Percentiles rank a stretch among this genome's conserved stretches.
Evolutionary conservation across 2,888 invertebrate species (phyloP).

Genomic region (Andrena dorsata): DNA sequence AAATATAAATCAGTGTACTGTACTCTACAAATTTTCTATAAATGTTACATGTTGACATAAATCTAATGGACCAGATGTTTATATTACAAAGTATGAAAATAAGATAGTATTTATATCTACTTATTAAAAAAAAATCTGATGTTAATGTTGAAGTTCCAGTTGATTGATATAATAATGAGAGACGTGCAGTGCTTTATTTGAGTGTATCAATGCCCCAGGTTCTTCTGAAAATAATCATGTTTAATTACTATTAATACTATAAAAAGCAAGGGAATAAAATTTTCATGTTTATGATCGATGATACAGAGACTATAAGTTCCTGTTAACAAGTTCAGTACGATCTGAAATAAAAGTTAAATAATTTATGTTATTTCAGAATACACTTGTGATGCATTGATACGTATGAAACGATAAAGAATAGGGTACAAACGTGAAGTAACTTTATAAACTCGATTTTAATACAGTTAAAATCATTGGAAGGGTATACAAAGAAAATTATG

Average conservation of each 20-base stretch:
- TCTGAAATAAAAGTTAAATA: constrained; percentile 24
- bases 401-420: constrained; percentile 52
- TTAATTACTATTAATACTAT: constrained; percentile 35
- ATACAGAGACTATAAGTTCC: constrained; percentile 50
- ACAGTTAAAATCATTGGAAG: constrained; percentile 59
- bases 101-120: constrained; percentile 81
- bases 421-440: constrained; percentile 72
- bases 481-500: constrained; percentile 66
- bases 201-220: constrained; percentile 66
- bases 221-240: constrained; percentile 58
- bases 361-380: constrained; percentile 57
- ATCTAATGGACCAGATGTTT: constrained; percentile 85
- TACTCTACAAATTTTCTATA: constrained; percentile 83
- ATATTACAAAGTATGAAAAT: constrained; percentile 80
- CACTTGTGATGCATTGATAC: constrained; percentile 63
- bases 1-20: constrained; percentile 79
- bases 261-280: constrained; percentile 29
- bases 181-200: constrained; percentile 58
- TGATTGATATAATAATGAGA: constrained; percentile 64
- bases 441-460: constrained; percentile 65
- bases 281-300: constrained; percentile 47
- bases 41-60: constrained; percentile 84
- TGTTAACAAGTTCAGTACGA: constrained; percentile 34
- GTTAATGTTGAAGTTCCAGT: constrained; percentile 78
- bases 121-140: constrained; percentile 68